Evolutionary conservation across 2,888 invertebrate species (phyloP).

Genomic region (Apodemia mormo): DNA sequence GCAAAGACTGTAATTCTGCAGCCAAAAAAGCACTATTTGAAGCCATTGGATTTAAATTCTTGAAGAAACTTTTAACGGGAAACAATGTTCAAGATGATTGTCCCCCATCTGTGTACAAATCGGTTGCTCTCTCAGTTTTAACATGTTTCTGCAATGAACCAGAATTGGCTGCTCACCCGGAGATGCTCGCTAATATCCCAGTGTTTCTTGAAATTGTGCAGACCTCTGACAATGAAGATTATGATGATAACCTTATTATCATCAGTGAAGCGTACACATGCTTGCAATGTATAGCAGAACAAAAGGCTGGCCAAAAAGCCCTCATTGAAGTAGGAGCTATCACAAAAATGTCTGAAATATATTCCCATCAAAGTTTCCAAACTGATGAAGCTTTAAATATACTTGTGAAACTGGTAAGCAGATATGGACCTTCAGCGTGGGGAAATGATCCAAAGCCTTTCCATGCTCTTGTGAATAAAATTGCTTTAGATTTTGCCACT

Average conservation of each 20-base stretch:
- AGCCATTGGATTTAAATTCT: slow-evolving; percentile 93
- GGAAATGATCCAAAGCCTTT: slow-evolving; percentile 89
- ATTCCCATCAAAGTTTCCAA: slow-evolving; percentile 93
- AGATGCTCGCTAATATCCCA: slow-evolving; percentile 91
- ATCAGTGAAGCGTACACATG: slow-evolving; percentile 94
- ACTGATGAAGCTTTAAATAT: slow-evolving; percentile 93
- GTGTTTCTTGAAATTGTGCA: slow-evolving; percentile 92
- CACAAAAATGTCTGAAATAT: slow-evolving; percentile 91
- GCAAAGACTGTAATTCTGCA: slow-evolving; percentile 88
- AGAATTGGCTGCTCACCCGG: slow-evolving; percentile 89
- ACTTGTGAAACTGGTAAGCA: slow-evolving; percentile 87
- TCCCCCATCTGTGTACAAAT: slow-evolving; percentile 94
- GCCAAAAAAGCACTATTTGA: slow-evolving; percentile 92
- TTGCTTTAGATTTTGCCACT: slow-evolving; percentile 92
- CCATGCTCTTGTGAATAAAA: slow-evolving; percentile 90
- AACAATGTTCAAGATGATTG: slow-evolving; percentile 92
- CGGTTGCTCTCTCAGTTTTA: slow-evolving; percentile 92
- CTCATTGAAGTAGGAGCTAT: slow-evolving; percentile 90
- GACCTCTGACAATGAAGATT: slow-evolving; percentile 91
- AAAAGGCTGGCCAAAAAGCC: slow-evolving; percentile 90
- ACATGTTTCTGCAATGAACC: slow-evolving; percentile 93
- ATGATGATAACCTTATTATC: slow-evolving; percentile 92
- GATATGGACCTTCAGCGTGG: slow-evolving; percentile 89
- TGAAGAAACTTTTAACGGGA: slow-evolving; percentile 89
- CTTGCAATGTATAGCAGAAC: slow-evolving; percentile 89